Conservation (phyloP, 2,797 vertebrate species). For the Orientallactaga sibirica region DNA sequence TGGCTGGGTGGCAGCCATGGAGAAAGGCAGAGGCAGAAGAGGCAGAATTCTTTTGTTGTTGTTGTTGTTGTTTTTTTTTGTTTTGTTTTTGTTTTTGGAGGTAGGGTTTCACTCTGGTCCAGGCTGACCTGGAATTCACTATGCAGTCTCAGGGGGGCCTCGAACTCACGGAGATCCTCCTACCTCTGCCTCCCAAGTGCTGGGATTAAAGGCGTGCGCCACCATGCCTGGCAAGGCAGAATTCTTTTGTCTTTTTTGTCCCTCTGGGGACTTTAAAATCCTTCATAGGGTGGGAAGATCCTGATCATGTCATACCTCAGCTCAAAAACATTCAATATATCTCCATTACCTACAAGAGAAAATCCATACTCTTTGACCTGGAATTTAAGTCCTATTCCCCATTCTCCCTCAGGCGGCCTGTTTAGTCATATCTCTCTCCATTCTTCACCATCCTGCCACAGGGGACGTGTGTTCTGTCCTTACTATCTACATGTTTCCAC, state of each 20-base stretch:
- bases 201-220: no score
- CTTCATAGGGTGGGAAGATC: neutral
- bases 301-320: neutral
- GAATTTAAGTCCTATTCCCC: neutral
- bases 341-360: neutral
- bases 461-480: neutral
- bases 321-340: neutral
- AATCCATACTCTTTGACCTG: neutral
- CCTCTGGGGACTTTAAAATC: constrained; percentile 20
- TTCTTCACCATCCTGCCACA: neutral
- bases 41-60: neutral
- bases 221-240: neutral
- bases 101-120: no score
- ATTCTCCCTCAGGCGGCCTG: neutral
- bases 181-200: no score
- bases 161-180: no score
- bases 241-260: neutral
- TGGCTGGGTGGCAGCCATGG: neutral
- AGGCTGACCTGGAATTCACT: no score
- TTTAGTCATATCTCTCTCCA: neutral
- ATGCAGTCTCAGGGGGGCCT: no score
- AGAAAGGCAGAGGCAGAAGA: neutral
- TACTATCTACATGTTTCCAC: no score
- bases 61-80: no score
- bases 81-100: no score